These are phyloP conservation scores for Cherax destructor DNA, from an alignment of 1,140 invertebrate species.

Conservation along the genomic window DNA sequence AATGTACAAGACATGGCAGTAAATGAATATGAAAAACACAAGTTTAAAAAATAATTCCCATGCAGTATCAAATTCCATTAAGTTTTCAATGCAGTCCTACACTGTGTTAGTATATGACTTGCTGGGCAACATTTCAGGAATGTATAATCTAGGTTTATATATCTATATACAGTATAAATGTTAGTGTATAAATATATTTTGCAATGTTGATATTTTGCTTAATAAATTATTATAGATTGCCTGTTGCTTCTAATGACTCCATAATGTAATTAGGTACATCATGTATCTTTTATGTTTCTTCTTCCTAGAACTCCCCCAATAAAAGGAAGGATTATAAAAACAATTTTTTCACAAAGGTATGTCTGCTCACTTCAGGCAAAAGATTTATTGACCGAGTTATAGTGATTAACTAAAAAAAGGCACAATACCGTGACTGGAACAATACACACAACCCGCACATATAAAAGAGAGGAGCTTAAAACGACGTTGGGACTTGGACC, in stretches of 20 bases:
- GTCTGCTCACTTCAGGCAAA: too few species aligned
- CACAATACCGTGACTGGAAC: too few species aligned
- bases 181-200: slow-evolving; percentile 7
- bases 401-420: too few species aligned
- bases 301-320: too few species aligned
- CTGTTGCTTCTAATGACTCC: background rate
- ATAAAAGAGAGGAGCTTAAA: too few species aligned
- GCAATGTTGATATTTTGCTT: slow-evolving; percentile 19
- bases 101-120: background rate
- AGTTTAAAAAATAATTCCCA: background rate
- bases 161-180: background rate
- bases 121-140: background rate
- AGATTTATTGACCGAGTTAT: too few species aligned
- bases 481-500: too few species aligned
- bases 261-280: too few species aligned
- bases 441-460: too few species aligned
- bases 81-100: background rate
- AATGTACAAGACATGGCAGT: background rate
- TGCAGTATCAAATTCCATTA: background rate
- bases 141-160: background rate
- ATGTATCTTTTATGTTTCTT: too few species aligned
- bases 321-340: too few species aligned
- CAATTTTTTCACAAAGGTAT: too few species aligned
- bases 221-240: slow-evolving; percentile 4
- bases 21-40: background rate